Evolutionary conservation across 2,113 vertebrate genomes (phyloP).

Genomic region (Oreochromis spilurus): DNA sequence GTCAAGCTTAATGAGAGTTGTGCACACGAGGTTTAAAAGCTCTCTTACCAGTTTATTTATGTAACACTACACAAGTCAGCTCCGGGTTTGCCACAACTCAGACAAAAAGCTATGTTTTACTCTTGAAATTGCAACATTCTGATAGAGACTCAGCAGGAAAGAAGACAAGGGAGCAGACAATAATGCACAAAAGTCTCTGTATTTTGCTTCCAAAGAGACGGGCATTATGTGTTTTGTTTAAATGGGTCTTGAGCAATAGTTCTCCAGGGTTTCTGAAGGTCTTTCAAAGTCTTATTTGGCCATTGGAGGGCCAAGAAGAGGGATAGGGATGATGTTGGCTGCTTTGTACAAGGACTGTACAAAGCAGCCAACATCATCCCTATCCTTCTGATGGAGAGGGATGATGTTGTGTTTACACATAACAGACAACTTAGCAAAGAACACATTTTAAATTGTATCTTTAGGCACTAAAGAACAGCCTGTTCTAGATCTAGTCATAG

Average conservation of each 20-base stretch:
- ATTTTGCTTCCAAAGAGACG: fast-evolving
- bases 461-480: neutral
- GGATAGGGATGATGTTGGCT: neutral
- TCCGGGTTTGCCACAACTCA: neutral
- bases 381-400: too few relatives aligned
- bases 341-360: too few relatives aligned
- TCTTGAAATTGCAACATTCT: fast-evolving
- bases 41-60: neutral
- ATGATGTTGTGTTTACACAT: neutral
- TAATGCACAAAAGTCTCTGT: neutral
- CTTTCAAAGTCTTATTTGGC: neutral
- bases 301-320: too few relatives aligned
- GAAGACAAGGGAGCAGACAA: neutral
- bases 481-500: neutral
- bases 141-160: neutral
- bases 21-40: neutral
- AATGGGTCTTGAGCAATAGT: neutral
- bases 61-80: neutral
- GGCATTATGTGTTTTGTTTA: neutral
- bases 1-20: neutral
- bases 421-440: neutral
- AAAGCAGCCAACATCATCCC: too few relatives aligned
- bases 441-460: neutral
- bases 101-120: neutral
- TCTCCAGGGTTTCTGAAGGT: neutral